Base-by-base conservation (phyloP, 2,888 invertebrate species). In the Ophion slaviceki region DNA sequence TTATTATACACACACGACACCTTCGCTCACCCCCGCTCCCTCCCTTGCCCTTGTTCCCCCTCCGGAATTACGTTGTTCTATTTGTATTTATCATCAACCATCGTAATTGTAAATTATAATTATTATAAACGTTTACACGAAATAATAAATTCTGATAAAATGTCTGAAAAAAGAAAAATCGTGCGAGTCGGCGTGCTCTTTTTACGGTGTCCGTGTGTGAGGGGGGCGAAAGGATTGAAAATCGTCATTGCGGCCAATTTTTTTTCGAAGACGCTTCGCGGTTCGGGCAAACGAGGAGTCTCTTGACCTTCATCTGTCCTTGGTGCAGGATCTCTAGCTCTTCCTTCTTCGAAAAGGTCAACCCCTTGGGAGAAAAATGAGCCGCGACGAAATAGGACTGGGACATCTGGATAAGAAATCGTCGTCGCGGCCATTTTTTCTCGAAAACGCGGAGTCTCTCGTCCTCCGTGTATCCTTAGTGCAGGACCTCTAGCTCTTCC, bases 131-230 rank as follows among this genome's bases (percentile, higher is more conserved):
- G 93, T 94, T 94, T 94, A 94, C 93, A 94, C 93, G 92, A 94
- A 93, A 93, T 93, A 93, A 93, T 93, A 94, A 94, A 94, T 94
- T 94, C 93, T 94, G 93, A 93, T 93, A 93, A 94, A 94, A 94
- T 93, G 93, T 93, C 93, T 93, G 89, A 92, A 91, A 92, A 92
- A 86, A 85, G 77, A 86, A 80, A 82, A 89, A 82, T 76, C 71
- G 82, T 78, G 82, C 86, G 62, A 66, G 82, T 75, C 71, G 68
- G 67, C 66, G 78, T 66, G 76, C 70, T 72, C 57, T 72, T n/a
- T 61, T 61, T 59, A 6, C 20, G 36, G n/a, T 24, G 20, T 74
- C 40, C 45, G 47, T 20, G 14, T 28, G 7, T 11, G 17, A 6
- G 17, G 40, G 61, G 36, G 14, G n/a, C 20, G 40, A n/a, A 53